phyloP scores from a whole-genome alignment of 2,113 vertebrate genomes.

The Psephotus haematonotus region DNA sequence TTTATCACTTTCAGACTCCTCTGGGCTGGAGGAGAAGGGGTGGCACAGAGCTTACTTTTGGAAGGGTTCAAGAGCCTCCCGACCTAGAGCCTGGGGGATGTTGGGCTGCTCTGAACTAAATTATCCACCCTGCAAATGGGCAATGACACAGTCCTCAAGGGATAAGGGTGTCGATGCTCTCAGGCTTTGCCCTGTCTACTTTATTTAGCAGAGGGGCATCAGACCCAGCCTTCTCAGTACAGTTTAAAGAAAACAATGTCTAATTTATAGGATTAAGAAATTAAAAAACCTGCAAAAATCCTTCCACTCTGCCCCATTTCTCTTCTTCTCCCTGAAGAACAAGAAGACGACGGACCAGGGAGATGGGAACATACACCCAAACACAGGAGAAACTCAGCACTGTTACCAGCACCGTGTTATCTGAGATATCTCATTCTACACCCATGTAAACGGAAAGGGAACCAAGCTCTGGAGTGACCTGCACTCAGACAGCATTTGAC shows the following conservation, averaged over 20 bases:
- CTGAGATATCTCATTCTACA: neutral
- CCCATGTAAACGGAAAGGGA: neutral
- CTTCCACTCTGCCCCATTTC: neutral
- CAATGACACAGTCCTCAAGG: neutral
- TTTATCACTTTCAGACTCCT: neutral
- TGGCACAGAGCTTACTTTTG: neutral
- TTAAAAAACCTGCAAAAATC: neutral
- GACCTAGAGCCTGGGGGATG: slow-evolving; percentile 10
- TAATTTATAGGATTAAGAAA: neutral
- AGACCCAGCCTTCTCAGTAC: neutral
- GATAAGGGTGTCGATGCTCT: neutral
- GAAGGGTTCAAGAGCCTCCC: neutral
- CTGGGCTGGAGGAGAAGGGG: neutral
- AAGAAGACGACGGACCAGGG: neutral
- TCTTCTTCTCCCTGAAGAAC: neutral
- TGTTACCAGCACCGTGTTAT: neutral
- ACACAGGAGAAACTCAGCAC: neutral
- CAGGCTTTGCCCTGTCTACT: neutral
- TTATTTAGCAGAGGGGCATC: neutral
- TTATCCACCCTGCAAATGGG: neutral
- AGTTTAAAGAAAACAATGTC: neutral
- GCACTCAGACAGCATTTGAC: neutral
- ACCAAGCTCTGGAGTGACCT: neutral
- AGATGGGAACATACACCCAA: neutral
- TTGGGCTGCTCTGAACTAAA: neutral